These are phyloP conservation scores for Sciurus vulgaris DNA, from an alignment of 2,797 vertebrate genomes.

Conservation along the genomic window DNA sequence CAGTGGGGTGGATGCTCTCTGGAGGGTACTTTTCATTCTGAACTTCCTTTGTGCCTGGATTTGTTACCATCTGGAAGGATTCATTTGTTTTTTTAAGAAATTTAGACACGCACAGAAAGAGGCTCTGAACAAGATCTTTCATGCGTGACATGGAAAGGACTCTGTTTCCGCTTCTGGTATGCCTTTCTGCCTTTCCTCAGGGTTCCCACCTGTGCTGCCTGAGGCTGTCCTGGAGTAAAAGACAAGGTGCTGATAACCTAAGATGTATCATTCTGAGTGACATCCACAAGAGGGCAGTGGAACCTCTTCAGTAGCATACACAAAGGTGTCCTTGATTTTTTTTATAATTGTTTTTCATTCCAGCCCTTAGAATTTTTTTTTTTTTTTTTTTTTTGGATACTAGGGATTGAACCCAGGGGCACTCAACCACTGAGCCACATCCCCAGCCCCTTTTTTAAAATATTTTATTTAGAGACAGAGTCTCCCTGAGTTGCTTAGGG, in stretches of 20 bases:
- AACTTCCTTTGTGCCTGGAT: background rate
- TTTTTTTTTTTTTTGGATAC: no score
- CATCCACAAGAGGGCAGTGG: conserved; percentile 42
- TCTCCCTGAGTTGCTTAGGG: no score
- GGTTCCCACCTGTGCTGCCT: background rate
- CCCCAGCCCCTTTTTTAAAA: no score
- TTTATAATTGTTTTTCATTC: conserved; percentile 25
- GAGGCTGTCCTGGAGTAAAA: background rate
- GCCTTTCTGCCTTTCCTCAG: background rate
- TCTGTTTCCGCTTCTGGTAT: background rate
- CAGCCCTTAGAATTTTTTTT: background rate
- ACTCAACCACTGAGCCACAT: no score
- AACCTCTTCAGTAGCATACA: background rate
- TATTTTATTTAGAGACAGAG: no score
- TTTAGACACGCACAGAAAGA: background rate
- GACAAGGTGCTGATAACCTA: background rate
- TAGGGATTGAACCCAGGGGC: no score
- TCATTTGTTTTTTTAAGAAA: background rate
- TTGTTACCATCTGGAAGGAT: background rate
- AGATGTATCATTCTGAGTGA: background rate
- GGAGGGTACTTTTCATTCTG: background rate
- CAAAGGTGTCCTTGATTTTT: background rate
- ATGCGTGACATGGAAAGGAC: background rate
- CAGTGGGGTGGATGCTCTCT: background rate
- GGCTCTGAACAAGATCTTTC: background rate